Base-by-base conservation (phyloP, 2,113 vertebrate species). In the Albula goreensis region DNA sequence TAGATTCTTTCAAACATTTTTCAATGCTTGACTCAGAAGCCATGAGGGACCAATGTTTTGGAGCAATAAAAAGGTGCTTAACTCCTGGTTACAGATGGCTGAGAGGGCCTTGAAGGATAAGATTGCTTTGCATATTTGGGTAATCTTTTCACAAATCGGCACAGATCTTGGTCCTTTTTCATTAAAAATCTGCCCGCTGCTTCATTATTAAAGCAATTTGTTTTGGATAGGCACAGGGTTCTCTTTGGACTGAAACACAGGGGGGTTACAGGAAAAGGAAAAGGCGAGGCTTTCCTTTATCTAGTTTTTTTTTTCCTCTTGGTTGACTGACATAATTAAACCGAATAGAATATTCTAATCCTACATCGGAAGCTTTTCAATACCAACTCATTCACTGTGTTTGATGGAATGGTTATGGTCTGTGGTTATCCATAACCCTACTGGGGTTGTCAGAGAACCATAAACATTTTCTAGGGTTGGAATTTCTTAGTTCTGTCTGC, bases 161-260 rank as follows among this genome's bases (percentile, higher is more conserved):
- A 83, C 85, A 89, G 90, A 88, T 91, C 89, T 89, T 89, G 66
- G 85, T 78, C 86, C 52, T 85, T 86, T 88, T 92, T 90, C 83
- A 92, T 91, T 86, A 84, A 90, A 90, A 92, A 89, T 84, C 51
- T 83, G 80, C 81, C 87, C 8, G 10, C 79, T 90, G 89, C 87
- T 78, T 89, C 86, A 89, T 89, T 91, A 88, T 89, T 89, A 86
- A 86, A 92, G 89, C 84, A 91, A 87, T 92, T 91, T 90, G 89
- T 92, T 92, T 91, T 87, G 85, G 87, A 91, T 90, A 84, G 87
- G 90, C 88, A 84, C 60, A 85, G 83, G 85, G 87, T 84, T 88
- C 85, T 87, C 80, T 50, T 60, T 22, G 77, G 49, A 81, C 25
- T 81, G 83, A 89, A 80, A 88, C 82, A 53, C 79, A 52, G 74